phyloP scores from a whole-genome alignment of 2,113 vertebrate species.

The Syrrhaptes paradoxus region DNA sequence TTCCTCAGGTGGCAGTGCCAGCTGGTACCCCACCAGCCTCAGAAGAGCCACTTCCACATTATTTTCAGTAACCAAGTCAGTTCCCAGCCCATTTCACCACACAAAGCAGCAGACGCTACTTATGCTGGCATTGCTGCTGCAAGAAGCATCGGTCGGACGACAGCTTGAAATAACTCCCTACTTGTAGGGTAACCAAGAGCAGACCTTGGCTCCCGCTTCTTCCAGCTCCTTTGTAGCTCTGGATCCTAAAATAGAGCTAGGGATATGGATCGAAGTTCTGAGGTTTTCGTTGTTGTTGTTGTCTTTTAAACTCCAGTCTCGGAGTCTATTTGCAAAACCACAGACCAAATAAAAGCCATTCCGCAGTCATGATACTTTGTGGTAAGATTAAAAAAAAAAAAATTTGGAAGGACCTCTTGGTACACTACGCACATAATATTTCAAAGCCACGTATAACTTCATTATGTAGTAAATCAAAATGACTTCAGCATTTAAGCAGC shows the following conservation, averaged over 20 bases:
- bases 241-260: constrained; percentile 12
- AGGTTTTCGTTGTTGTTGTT: background rate
- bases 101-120: background rate
- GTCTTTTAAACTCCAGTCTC: background rate
- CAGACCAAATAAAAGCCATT: constrained; percentile 40
- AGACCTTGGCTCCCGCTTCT: constrained; percentile 26
- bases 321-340: constrained; percentile 43
- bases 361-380: background rate
- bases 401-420: background rate
- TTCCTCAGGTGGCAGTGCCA: background rate
- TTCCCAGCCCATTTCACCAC: background rate
- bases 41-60: background rate
- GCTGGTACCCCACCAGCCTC: background rate
- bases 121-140: background rate
- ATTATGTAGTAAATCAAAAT: constrained; percentile 33
- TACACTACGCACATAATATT: background rate
- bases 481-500: background rate
- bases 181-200: constrained; percentile 46
- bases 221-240: background rate
- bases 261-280: constrained; percentile 20
- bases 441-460: constrained; percentile 22
- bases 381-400: background rate
- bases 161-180: background rate
- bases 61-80: background rate
- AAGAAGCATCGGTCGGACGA: background rate